Evolutionary conservation across 1,140 invertebrate genomes (phyloP).

Genomic region (Lethocerus indicus): DNA sequence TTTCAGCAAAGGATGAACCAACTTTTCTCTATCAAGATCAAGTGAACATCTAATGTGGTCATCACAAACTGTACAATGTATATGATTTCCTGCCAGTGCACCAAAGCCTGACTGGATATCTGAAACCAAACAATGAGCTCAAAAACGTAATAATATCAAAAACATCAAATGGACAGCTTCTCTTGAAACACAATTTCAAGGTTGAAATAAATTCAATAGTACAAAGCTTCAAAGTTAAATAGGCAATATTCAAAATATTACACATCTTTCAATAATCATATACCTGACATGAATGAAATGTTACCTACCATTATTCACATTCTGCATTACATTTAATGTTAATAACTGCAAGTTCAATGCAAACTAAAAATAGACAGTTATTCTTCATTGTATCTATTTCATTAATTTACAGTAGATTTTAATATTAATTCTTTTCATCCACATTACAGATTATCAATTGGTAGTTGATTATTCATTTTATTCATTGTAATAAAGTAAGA

Average conservation of each 20-base stretch:
- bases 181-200: not conserved
- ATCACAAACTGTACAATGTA: conserved; percentile 12
- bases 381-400: too few relatives aligned
- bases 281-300: too few relatives aligned
- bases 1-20: conserved; percentile 11
- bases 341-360: too few relatives aligned
- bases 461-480: too few relatives aligned
- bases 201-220: not conserved
- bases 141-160: not conserved
- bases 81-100: not conserved
- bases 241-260: not conserved
- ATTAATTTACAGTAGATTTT: too few relatives aligned
- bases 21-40: not conserved
- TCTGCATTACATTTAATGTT: too few relatives aligned
- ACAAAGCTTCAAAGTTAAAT: not conserved
- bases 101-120: conserved; percentile 5
- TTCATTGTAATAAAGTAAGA: too few relatives aligned
- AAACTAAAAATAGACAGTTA: too few relatives aligned
- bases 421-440: too few relatives aligned
- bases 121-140: not conserved
- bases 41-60: conserved; percentile 8
- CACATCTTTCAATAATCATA: not conserved
- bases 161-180: not conserved
- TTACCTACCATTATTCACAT: too few relatives aligned
- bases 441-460: too few relatives aligned